These are phyloP conservation scores for Myotis davidii DNA, from an alignment of 2,113 vertebrate species.

Conservation along the genomic window DNA sequence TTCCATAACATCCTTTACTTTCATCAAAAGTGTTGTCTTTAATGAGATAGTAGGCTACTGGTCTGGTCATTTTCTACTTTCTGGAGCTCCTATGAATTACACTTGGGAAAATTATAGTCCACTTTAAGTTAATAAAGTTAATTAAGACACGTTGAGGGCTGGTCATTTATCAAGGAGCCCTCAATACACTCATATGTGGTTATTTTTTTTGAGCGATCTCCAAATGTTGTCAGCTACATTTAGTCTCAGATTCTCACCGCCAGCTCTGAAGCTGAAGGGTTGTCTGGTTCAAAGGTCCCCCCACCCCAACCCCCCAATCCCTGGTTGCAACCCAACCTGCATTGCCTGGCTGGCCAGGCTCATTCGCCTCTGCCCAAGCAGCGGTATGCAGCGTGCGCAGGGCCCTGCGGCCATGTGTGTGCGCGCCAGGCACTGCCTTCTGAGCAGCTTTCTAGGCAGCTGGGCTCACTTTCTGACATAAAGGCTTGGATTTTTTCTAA, in stretches of 20 bases:
- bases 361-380: accelerated
- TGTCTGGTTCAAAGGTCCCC: neutral
- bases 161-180: neutral
- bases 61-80: neutral
- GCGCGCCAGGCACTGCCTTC: no score
- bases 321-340: neutral
- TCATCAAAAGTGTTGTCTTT: neutral
- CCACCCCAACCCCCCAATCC: accelerated
- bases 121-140: neutral
- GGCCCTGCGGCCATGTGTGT: accelerated
- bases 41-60: neutral
- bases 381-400: accelerated
- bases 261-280: neutral
- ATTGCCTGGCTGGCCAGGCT: accelerated
- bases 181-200: neutral
- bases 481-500: neutral
- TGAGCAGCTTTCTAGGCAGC: neutral
- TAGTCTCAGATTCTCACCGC: neutral
- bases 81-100: neutral
- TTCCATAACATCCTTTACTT: neutral
- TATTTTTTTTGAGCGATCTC: neutral
- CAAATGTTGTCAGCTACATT: neutral
- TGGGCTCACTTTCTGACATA: neutral
- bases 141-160: neutral
- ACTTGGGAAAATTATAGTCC: neutral